Evolutionary conservation across 2,888 invertebrate species (phyloP).

Genomic region (Palloptera scutellata): DNA sequence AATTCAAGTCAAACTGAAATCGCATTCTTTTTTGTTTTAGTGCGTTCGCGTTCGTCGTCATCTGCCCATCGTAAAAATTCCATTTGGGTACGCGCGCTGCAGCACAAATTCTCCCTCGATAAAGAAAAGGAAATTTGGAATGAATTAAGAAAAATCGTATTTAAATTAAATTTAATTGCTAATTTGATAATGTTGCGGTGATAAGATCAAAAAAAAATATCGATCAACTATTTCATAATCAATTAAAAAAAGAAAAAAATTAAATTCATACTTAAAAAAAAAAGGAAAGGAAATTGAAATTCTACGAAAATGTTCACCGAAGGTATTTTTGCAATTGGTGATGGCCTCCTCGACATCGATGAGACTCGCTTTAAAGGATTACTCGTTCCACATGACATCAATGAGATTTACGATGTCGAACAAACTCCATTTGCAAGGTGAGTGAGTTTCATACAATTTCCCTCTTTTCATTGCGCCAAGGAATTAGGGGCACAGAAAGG

Average conservation of each 20-base stretch:
- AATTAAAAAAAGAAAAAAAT: constrained; percentile 11
- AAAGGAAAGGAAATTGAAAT: constrained; percentile 25
- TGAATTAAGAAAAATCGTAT: too few species aligned
- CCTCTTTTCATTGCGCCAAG: too few species aligned
- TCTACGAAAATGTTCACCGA: constrained; percentile 58
- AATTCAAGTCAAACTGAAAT: too few species aligned
- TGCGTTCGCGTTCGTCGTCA: too few species aligned
- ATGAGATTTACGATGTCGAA: constrained; percentile 80
- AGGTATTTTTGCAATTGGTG: constrained; percentile 66
- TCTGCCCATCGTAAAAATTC: too few species aligned
- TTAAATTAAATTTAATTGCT: too few species aligned
- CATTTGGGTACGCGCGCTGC: too few species aligned
- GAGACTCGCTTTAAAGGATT: constrained; percentile 74
- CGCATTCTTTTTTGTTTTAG: too few species aligned
- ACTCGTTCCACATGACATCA: constrained; percentile 77
- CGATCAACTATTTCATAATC: background rate
- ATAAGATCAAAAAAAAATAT: constrained; percentile 4
- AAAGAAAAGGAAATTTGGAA: too few species aligned
- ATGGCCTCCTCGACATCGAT: constrained; percentile 77
- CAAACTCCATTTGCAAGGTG: constrained; percentile 87
- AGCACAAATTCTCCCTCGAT: too few species aligned
- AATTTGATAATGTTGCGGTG: background rate
- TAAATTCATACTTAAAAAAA: constrained; percentile 22
- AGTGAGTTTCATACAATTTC: constrained; percentile 47
- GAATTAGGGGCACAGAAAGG: too few species aligned